Evolutionary conservation across 2,113 vertebrate species (phyloP), one percentile per base, ranked within the genome.

Genomic region (Tringa solitaria): DNA sequence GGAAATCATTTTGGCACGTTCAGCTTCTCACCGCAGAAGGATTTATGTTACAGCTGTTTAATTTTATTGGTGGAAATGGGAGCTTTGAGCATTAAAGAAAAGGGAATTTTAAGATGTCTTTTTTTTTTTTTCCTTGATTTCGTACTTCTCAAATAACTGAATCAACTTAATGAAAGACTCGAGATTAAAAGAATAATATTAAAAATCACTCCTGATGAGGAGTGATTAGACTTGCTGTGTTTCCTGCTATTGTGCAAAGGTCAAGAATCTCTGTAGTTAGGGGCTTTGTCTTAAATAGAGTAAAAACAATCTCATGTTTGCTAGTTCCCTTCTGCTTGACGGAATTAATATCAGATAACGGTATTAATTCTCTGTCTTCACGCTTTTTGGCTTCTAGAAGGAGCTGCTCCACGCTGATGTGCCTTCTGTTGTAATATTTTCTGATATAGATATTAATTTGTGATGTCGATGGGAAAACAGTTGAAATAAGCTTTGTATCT

Each of bases 381-480:
- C 8, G 2, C 19, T 33, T 69, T 72, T 64, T 18, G 41, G n/a
- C 21, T 92, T 77, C 39, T 78, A 22, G 54, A 81, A 83, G 70
- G 14, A 24, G 0, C 41, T 81, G 26, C 28, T 24, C 7, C 0
- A 1, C 2, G 9, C n/a, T 39, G 46, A 30, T 26, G 39, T 64
- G 37, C 46, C 64, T 84, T 63, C 26, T 76, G 21, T 53, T 75
- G 19, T 16, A 11, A 19, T 33, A 4, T 26, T 4, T 67, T 76
- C 75, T 65, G 26, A 59, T 46, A 10, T 5, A 26, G 17, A 1
- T 33, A 12, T 8, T n/a, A 3, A 46, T 41, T 76, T 21, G 21
- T 33, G 22, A 15, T 39, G 26, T 35, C 3, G 2, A 2, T 72
- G 30, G 28, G 59, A 39, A 79, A 79, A 41, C 3, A 14, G 4